These are phyloP conservation scores for Heliconius nattereri DNA, from an alignment of 1,140 invertebrate species.

Conservation along the genomic window DNA sequence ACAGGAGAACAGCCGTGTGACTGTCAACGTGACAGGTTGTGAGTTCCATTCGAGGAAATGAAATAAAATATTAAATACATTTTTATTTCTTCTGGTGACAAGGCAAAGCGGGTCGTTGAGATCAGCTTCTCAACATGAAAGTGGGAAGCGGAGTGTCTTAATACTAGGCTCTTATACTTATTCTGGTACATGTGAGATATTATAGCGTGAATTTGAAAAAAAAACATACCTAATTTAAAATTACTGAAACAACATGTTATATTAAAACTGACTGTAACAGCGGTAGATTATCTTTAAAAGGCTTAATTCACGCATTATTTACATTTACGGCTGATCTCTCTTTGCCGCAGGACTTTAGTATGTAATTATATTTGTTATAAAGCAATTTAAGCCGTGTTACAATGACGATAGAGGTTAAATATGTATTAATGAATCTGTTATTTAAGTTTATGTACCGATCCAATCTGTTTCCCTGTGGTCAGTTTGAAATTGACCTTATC, in stretches of 20 bases:
- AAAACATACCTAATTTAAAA: background rate
- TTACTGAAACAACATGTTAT: background rate
- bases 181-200: no score
- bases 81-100: no score
- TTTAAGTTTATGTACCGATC: constrained; percentile 4
- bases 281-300: constrained; percentile 11
- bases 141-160: no score
- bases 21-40: no score
- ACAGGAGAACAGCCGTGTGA: no score
- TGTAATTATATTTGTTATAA: constrained; percentile 11
- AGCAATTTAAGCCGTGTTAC: constrained; percentile 1
- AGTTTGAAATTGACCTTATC: constrained; percentile 27
- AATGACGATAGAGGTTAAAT: constrained; percentile 4
- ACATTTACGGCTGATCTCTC: constrained; percentile 19
- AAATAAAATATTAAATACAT: no score
- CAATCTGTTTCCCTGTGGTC: constrained; percentile 15
- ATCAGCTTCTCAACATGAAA: no score
- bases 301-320: constrained; percentile 10
- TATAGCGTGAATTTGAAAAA: background rate
- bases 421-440: background rate
- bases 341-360: constrained; percentile 26
- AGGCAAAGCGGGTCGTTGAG: no score
- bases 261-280: background rate
- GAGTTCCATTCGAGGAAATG: no score
- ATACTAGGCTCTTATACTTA: no score